phyloP scores from a whole-genome alignment of 1,140 invertebrate species.

The Micrasema minimum region DNA sequence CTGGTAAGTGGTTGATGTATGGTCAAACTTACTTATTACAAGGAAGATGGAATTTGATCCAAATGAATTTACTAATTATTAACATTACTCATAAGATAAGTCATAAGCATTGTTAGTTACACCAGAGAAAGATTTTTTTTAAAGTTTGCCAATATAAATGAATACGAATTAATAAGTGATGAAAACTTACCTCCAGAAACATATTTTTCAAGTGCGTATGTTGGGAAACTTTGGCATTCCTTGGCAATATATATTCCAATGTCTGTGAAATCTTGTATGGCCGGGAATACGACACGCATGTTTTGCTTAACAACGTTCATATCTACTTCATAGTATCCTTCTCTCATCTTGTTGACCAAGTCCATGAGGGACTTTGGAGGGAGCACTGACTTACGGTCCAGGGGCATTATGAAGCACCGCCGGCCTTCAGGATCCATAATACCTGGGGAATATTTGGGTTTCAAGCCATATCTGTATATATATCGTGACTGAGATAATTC shows the following conservation, averaged over 20 bases:
- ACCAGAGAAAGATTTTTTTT: too few species aligned
- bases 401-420: constrained; percentile 89
- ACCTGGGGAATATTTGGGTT: too few species aligned
- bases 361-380: constrained; percentile 82
- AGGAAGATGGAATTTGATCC: too few species aligned
- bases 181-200: constrained; percentile 64
- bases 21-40: too few species aligned
- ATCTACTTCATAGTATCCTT: constrained; percentile 86
- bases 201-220: constrained; percentile 78
- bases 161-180: too few species aligned
- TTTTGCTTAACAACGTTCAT: constrained; percentile 80
- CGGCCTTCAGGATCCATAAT: constrained; percentile 83
- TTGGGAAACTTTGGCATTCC: constrained; percentile 77
- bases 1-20: too few species aligned
- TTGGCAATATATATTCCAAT: constrained; percentile 77
- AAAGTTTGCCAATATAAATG: too few species aligned
- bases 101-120: too few species aligned
- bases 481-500: too few species aligned
- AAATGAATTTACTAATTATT: too few species aligned
- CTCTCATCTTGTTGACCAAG: constrained; percentile 82
- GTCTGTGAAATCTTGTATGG: constrained; percentile 72
- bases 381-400: constrained; percentile 81
- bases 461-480: too few species aligned
- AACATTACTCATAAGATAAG: too few species aligned
- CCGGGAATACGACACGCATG: constrained; percentile 81